Percentiles rank a stretch among this genome's conserved stretches.
Evolutionary conservation across 2,888 invertebrate species (phyloP).

Genomic region (Yponomeuta malinellus): DNA sequence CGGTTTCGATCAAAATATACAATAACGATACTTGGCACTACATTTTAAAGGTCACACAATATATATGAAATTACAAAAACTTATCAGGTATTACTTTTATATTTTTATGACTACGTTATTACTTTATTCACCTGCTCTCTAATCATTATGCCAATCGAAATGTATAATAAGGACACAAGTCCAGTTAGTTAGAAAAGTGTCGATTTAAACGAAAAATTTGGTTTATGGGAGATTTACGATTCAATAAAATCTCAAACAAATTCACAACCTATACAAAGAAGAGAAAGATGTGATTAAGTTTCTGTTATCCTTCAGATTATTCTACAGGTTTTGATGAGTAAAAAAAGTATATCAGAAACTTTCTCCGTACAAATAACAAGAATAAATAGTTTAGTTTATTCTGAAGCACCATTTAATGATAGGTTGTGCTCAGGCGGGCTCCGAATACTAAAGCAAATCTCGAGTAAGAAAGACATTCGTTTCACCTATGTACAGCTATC

Average conservation of each 20-base stretch:
- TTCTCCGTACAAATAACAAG: background rate
- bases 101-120: slow-evolving; percentile 2
- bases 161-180: background rate
- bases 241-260: background rate
- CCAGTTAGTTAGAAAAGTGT: background rate
- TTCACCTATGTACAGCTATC: slow-evolving; percentile 9
- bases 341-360: too few relatives aligned
- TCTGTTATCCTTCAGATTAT: too few relatives aligned
- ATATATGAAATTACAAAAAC: slow-evolving; percentile 57
- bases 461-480: background rate
- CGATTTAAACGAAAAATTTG: background rate
- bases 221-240: background rate
- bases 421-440: slow-evolving; percentile 51
- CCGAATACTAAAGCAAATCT: slow-evolving; percentile 22
- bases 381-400: slow-evolving; percentile 1
- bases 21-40: slow-evolving; percentile 64
- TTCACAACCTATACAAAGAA: slow-evolving; percentile 7
- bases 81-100: background rate
- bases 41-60: slow-evolving; percentile 60
- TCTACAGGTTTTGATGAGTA: too few relatives aligned
- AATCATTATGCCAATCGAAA: background rate
- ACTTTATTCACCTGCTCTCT: background rate
- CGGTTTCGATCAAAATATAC: slow-evolving; percentile 40
- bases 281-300: background rate
- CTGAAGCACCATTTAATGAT: slow-evolving; percentile 52